Evolutionary conservation across 1,140 invertebrate genomes (phyloP).

Genomic region (Magallana gigas): DNA sequence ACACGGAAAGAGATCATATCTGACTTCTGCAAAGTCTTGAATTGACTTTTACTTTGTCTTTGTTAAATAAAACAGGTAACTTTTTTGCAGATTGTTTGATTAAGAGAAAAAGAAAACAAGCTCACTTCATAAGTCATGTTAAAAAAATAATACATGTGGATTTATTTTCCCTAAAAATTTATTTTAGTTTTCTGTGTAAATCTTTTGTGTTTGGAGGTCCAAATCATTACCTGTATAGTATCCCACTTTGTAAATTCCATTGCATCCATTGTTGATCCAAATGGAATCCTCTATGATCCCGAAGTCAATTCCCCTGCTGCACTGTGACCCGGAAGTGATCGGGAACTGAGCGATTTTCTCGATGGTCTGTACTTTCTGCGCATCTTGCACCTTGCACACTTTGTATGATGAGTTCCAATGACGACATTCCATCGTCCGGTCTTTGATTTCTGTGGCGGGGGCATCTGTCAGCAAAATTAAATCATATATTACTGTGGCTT

Average conservation of each 20-base stretch:
- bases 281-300: conserved; percentile 22
- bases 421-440: conserved; percentile 11
- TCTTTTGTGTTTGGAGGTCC: neutral
- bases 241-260: conserved; percentile 22
- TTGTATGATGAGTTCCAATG: conserved; percentile 14
- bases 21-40: no score
- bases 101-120: no score
- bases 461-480: conserved; percentile 17
- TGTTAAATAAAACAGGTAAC: no score
- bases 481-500: neutral
- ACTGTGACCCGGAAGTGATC: neutral
- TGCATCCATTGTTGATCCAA: conserved; percentile 35
- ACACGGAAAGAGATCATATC: no score
- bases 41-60: no score
- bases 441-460: neutral
- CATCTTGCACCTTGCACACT: conserved; percentile 25
- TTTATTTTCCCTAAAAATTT: neutral
- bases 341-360: conserved; percentile 18
- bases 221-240: conserved; percentile 29
- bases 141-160: neutral
- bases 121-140: no score
- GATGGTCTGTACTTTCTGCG: neutral
- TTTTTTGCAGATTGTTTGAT: no score
- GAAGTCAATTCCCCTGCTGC: conserved; percentile 6
- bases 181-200: neutral